Conservation (phyloP, 2,113 vertebrate genomes). For the Lutjanus erythropterus region DNA sequence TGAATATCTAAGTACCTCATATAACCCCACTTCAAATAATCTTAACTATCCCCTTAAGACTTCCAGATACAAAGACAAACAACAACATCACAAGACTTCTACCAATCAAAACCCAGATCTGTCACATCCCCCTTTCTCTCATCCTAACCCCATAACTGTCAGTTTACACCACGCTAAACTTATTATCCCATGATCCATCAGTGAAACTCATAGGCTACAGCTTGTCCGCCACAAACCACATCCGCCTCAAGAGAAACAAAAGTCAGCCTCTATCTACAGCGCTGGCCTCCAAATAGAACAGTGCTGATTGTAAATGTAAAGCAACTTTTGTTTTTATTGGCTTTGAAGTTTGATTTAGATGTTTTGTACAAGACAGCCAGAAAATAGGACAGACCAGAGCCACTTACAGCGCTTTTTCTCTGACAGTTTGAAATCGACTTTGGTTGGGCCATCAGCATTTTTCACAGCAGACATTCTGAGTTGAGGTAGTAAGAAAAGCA, state of each 20-base stretch:
- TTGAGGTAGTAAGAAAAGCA: not conserved
- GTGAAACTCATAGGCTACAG: conserved; percentile 12
- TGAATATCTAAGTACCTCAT: too few relatives aligned
- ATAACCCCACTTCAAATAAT: too few relatives aligned
- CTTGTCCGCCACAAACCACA: conserved; percentile 53
- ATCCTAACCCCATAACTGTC: conserved; percentile 24
- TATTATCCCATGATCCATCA: conserved; percentile 55
- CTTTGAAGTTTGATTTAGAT: conserved; percentile 14
- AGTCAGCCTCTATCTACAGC: conserved; percentile 24
- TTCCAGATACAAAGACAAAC: not conserved
- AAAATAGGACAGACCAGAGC: not conserved
- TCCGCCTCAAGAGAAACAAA: conserved; percentile 37
- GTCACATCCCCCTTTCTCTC: conserved; percentile 1
- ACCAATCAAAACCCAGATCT: conserved; percentile 12
- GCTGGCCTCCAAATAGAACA: conserved; percentile 14
- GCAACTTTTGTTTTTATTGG: conserved; percentile 9
- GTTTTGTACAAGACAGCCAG: not conserved
- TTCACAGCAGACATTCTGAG: not conserved
- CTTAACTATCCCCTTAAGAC: too few relatives aligned
- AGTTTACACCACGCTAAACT: conserved; percentile 28
- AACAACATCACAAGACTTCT: not conserved
- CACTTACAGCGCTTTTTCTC: not conserved
- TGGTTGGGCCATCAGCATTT: not conserved
- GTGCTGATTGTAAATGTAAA: conserved; percentile 24
- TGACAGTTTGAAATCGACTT: not conserved